Evolutionary conservation across 1,140 invertebrate species (phyloP), one percentile per base, ranked within the genome.

Genomic region (Heterodera carotae): DNA sequence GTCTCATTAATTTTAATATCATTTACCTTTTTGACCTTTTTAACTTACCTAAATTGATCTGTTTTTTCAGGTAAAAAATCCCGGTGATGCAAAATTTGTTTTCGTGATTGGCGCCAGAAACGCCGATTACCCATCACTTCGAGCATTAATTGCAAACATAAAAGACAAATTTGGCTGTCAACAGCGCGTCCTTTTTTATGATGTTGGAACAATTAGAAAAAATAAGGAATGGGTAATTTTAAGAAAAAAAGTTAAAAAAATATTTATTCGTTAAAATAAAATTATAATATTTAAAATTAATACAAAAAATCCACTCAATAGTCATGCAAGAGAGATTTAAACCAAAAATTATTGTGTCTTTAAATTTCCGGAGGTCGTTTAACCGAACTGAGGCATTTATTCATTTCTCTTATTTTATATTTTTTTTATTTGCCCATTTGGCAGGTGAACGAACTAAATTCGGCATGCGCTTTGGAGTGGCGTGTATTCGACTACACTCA

Each of bases 391-490:
- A n/a, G n/a, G n/a, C n/a, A n/a, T n/a, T n/a, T n/a, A n/a, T n/a
- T n/a, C n/a, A n/a, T n/a, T n/a, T n/a, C n/a, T n/a, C n/a, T n/a
- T 10, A 6, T 6, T 39, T 39, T 39, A 39, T 8, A 8, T 43
- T 8, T 8, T 43, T 43, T 8, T 43, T 43, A 8, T 43, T 0
- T 0, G 12, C 6, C 12, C 39, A 6, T 8, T 60, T 60, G 18
- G 15, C n/a, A 77, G 76, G 69, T 77, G 76, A 27, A 36, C 29
- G 76, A 77, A 80, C 15, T 77, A 27, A 0, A 68, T 25, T 29
- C 53, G n/a, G 76, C 69, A 12, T 77, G 76, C 76, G 81, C 81
- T 31, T 34, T 80, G 15, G 76, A 77, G 31, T 48, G 2, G 33
- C 27, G 78, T 6, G 31, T 80, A 6, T 77, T 77, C 69, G 25